Evolutionary conservation across 2,113 vertebrate species (phyloP).

Genomic region (Lycocorax pyrrhopterus): DNA sequence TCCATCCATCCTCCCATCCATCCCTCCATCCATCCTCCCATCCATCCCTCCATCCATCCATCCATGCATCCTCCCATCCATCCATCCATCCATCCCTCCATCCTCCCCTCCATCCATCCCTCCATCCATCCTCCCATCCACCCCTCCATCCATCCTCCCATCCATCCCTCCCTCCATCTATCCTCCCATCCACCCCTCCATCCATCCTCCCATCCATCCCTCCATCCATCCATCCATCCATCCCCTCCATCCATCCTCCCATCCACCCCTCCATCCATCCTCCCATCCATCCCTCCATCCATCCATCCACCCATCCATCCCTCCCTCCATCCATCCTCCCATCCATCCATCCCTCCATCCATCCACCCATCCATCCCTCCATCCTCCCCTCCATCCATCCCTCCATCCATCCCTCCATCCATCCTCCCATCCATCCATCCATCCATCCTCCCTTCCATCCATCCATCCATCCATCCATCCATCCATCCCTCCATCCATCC

Average conservation of each 20-base stretch:
- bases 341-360: neutral
- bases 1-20: neutral
- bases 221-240: neutral
- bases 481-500: neutral
- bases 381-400: neutral
- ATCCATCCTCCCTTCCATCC: neutral
- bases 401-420: neutral
- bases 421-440: neutral
- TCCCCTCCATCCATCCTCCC: neutral
- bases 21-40: neutral
- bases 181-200: neutral
- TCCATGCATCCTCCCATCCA: neutral
- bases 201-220: neutral
- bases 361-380: neutral
- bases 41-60: neutral
- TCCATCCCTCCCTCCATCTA: neutral
- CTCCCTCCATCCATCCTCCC: neutral
- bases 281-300: neutral
- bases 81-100: neutral
- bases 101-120: neutral
- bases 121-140: neutral
- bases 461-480: neutral
- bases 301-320: neutral
- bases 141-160: neutral
- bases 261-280: neutral